These are phyloP conservation scores for Bubo bubo DNA, from an alignment of 2,113 vertebrate genomes.

Conservation along the genomic window DNA sequence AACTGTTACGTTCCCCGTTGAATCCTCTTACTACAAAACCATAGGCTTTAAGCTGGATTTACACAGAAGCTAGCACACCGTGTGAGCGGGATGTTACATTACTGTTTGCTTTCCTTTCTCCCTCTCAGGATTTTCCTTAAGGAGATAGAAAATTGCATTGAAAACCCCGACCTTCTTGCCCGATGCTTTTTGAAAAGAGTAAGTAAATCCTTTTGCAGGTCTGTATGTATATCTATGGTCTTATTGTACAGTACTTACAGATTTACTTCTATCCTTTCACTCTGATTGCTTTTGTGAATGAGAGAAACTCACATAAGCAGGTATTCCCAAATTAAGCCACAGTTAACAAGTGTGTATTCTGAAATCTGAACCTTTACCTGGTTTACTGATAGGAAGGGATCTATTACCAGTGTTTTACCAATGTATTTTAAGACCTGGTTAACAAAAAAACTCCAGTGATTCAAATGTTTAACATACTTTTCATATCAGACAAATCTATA, in stretches of 20 bases:
- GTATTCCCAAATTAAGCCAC: not conserved
- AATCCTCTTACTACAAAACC: not conserved
- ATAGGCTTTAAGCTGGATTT: not conserved
- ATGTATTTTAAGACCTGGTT: not conserved
- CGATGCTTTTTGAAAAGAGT: constrained; percentile 94
- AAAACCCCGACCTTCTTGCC: constrained; percentile 90
- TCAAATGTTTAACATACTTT: not conserved
- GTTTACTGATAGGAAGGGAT: not conserved
- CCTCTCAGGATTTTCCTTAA: constrained; percentile 87
- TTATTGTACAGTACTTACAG: not conserved
- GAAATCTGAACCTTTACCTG: not conserved
- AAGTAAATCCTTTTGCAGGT: constrained; percentile 56
- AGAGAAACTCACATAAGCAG: not conserved
- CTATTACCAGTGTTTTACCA: not conserved
- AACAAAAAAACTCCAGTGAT: not conserved
- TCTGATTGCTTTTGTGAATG: not conserved
- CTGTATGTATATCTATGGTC: not conserved
- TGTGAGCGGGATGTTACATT: not conserved
- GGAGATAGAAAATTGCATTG: constrained; percentile 89
- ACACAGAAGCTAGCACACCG: not conserved
- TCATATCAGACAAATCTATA: not conserved
- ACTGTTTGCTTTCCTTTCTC: not conserved
- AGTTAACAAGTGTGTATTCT: not conserved
- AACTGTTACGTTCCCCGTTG: not conserved
- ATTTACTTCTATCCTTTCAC: not conserved